phyloP scores from a whole-genome alignment of 2,888 invertebrate genomes.

The Seira ritae region DNA sequence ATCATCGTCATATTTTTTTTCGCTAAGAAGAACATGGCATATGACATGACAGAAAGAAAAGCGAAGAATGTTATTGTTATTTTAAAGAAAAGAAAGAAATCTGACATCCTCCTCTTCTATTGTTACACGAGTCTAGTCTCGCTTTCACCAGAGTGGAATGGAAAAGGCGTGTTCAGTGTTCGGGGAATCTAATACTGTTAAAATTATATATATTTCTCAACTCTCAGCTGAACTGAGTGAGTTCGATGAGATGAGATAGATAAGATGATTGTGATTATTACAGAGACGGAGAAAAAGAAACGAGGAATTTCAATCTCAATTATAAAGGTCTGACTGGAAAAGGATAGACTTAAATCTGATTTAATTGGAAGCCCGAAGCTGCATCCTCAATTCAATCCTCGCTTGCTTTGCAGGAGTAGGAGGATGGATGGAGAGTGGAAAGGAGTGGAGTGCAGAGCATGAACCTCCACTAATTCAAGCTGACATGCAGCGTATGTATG shows the following conservation, averaged over 20 bases:
- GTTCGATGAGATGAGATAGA: too few species aligned
- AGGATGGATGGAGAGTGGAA: too few species aligned
- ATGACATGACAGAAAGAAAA: constrained; percentile 22
- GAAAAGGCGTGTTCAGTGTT: background rate
- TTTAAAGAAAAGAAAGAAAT: background rate
- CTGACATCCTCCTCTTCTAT: background rate
- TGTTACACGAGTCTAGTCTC: background rate
- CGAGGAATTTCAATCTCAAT: background rate
- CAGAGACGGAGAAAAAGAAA: constrained; percentile 2
- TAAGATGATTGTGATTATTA: too few species aligned
- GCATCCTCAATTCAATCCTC: background rate
- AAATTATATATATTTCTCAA: background rate
- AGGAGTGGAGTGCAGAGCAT: too few species aligned
- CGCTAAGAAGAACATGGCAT: constrained; percentile 1
- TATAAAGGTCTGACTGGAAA: background rate
- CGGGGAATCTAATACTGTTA: background rate
- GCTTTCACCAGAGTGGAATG: background rate
- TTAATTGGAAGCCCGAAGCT: background rate
- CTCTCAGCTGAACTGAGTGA: too few species aligned
- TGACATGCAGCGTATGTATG: constrained; percentile 27
- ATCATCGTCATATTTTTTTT: constrained; percentile 26
- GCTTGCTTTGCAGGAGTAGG: background rate
- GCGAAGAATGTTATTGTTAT: background rate
- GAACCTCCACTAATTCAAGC: constrained; percentile 13
- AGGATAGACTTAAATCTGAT: background rate